A percentile compares a stretch with the other conserved stretches of the same genome.
These are phyloP conservation scores for Callinectes sapidus DNA, from an alignment of 2,888 invertebrate species.

Conservation along the genomic window DNA sequence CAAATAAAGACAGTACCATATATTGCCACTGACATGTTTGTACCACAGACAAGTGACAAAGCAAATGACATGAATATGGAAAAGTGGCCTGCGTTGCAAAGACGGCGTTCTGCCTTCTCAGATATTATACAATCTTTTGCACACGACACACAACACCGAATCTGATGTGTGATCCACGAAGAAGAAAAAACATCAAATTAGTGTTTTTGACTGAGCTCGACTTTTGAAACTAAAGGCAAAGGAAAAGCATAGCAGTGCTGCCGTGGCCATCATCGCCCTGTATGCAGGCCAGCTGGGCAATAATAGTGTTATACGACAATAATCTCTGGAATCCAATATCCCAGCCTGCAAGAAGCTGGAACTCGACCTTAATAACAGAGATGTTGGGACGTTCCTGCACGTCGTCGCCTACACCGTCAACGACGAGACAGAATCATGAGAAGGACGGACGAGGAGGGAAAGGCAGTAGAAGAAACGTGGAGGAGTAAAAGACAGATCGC, in stretches of 20 bases:
- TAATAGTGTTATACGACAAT: slow-evolving; percentile 28
- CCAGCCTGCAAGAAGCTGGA: slow-evolving; percentile 18
- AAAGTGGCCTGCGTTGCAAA: not conserved
- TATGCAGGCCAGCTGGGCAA: not conserved
- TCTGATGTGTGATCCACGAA: not conserved
- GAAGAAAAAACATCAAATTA: not conserved
- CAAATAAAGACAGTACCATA: not conserved
- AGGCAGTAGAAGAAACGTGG: not conserved
- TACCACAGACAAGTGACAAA: not conserved
- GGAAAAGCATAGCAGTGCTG: not conserved
- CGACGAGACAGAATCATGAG: not conserved
- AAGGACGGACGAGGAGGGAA: not conserved
- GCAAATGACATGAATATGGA: not conserved
- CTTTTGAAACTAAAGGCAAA: not conserved
- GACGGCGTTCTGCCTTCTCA: not conserved
- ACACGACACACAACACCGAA: not conserved
- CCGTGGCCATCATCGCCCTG: not conserved
- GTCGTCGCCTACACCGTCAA: not conserved
- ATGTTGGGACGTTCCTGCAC: slow-evolving; percentile 23
- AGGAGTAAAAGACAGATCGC: not conserved
- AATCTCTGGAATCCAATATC: slow-evolving; percentile 27
- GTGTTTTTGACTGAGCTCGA: not conserved
- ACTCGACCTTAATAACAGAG: slow-evolving; percentile 17
- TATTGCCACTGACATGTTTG: not conserved
- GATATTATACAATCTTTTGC: not conserved